Base-by-base conservation (phyloP, 2,797 vertebrate species). In the Lagocephalus sceleratus region DNA sequence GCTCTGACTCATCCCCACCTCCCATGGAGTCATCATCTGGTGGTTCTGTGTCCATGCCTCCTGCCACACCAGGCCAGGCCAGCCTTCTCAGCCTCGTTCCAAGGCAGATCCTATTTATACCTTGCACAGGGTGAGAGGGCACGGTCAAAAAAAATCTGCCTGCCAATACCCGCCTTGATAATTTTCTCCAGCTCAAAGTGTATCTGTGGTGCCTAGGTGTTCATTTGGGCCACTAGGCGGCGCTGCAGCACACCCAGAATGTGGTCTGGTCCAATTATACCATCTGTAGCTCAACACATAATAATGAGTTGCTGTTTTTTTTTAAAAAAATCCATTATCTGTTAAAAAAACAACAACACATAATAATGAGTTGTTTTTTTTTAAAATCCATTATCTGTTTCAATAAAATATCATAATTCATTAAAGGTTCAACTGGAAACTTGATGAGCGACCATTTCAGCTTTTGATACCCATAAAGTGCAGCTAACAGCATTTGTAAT, bases 1-100 rank as follows among this genome's bases (percentile, higher is more conserved):
- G 17, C 63, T 66, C 66, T 57, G 64, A 63, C 57, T 62, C 65
- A 57, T 64, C 74, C 46, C 65, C 63, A 63, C 59, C 65, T 72
- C 84, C 78, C 47, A 51, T 39, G 48, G 83, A 60, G 75, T 60
- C 61, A 74, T 88, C 83, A 79, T 81, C 82, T 86, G 84, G 66
- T 75, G 69, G 55, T 70, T 73, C 66, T 40, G 67, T 57, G 19
- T 45, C 72, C 54, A 2, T 48, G 71, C 78, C 80, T 81, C 75
- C 84, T 81, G 76, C 73, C 63, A 59, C 73, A 59, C 19, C 47
- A 69, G 64, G 54, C 63, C 2, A 5, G 76, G 79, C 79, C 85
- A 87, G 72, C 49, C 49, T 61, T 48, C 46, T 57, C 52, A 54
- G 53, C 25, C 48, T 52, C 29, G 58, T 66, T 63, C 57, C 68